Evolutionary conservation across 1,140 invertebrate genomes (phyloP).

Genomic region (Lepeophtheirus salmonis): DNA sequence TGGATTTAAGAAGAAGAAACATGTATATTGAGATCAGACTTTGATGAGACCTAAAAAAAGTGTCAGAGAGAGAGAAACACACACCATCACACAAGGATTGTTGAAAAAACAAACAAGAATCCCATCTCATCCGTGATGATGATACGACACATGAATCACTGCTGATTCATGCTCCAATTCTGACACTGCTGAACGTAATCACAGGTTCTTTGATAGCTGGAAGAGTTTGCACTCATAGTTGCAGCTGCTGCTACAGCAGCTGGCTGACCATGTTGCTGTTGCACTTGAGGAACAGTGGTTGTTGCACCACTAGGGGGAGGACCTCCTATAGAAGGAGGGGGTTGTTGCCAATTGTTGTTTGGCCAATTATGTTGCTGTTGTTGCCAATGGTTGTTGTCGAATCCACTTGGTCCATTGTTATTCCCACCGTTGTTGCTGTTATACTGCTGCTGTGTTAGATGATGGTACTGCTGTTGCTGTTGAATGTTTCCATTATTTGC

Average conservation of each 20-base stretch:
- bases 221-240: not conserved
- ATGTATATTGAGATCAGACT: no score
- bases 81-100: no score
- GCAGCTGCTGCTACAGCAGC: not conserved
- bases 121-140: no score
- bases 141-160: no score
- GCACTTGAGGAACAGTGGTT: not conserved
- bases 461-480: slow-evolving; percentile 1
- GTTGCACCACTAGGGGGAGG: no score
- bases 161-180: slow-evolving; percentile 11
- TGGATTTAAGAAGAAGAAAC: no score
- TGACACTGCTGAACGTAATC: slow-evolving; percentile 16
- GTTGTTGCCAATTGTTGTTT: not conserved
- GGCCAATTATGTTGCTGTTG: not conserved
- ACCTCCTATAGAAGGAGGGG: no score
- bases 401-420: not conserved
- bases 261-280: not conserved
- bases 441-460: not conserved
- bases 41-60: no score
- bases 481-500: not conserved
- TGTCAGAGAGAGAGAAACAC: no score
- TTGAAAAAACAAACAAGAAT: no score
- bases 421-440: not conserved
- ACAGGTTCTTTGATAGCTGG: slow-evolving; percentile 10
- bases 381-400: not conserved